Base-by-base conservation (phyloP, 2,888 invertebrate genomes). In the Lottia gigantea region DNA sequence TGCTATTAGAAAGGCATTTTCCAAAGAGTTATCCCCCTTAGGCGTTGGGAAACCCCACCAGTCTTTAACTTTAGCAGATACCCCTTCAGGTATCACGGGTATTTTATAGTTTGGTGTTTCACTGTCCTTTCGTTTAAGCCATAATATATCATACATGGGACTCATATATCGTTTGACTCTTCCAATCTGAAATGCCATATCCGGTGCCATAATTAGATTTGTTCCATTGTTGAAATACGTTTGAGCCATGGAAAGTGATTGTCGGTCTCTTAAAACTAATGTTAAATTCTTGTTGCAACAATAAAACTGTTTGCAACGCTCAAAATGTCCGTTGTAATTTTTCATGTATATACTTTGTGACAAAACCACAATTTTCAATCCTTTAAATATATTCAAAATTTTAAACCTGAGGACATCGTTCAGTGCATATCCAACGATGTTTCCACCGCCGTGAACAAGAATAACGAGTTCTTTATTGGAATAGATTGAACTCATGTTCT, bases 151-250 rank as follows among this genome's bases (percentile, higher is more conserved):
- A 61, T 76, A 7, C 19, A 46, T 61, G 11, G 64, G 68, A 15
- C 49, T 47, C 70, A 73, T 70, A 47, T 71, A 55, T 19, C 73
- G 62, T 15, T 61, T 46, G 23, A 75, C 70, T 19, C 47, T 26
- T 0, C 74, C 74, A 4, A 74, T 71, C 45, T 69, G 72, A 40
- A 73, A 74, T 7, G 77, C 77, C 63, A 73, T 74, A 64, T 77
- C 77, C 0, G 77, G 77, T 14, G 71, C 68, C 46, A 77, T 63
- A 16, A 74, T n/a, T 8, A 73, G 31, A 19, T 68, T 66, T 2
- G 72, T 70, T 7, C 64, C 65, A 25, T 62, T 65, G 2, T 68
- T 62, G 65, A 72, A 76, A 26, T 72, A 40, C n/a, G 61, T 47
- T 26, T 46, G 25, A 8, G 72, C 72, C 46, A 71, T 31, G 45